A percentile compares a stretch with the other conserved stretches of the same genome.
Conservation (phyloP, 30 jellyfish, hydroid and myxozoan species). For the Chrysaora quinquecirrha region DNA sequence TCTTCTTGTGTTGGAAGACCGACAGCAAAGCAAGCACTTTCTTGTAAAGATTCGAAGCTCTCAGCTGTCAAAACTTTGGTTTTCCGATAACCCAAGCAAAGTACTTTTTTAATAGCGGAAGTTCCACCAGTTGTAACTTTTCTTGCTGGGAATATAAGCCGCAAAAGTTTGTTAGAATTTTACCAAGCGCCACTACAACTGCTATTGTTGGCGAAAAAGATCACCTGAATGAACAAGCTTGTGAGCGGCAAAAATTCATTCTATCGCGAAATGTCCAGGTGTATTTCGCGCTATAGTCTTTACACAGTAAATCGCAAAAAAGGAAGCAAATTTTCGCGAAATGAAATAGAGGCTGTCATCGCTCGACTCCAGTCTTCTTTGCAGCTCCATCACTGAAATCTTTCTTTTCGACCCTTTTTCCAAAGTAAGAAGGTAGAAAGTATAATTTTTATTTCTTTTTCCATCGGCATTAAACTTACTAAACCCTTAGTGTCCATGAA, state of each 20-base stretch:
- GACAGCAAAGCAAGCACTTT: background rate
- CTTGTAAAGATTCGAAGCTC: background rate
- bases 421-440: background rate
- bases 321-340: slow-evolving; percentile 23
- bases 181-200: too few species aligned
- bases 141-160: too few species aligned
- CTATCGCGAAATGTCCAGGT: slow-evolving; percentile 38
- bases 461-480: too few species aligned
- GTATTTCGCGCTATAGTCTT: slow-evolving; percentile 8
- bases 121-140: too few species aligned
- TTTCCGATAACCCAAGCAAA: background rate
- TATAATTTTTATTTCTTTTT: too few species aligned
- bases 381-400: slow-evolving; percentile 22
- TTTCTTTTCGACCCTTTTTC: too few species aligned
- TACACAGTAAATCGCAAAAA: slow-evolving; percentile 6
- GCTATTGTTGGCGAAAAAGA: too few species aligned
- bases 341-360: slow-evolving; percentile 42
- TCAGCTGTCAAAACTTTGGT: background rate
- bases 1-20: background rate
- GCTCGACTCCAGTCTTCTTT: background rate
- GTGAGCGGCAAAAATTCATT: background rate
- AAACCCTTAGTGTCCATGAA: too few species aligned
- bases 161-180: too few species aligned
- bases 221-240: background rate
- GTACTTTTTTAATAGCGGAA: too few species aligned